phyloP scores from a whole-genome alignment of 2,797 vertebrate genomes.

The Phataginus tetradactyla region DNA sequence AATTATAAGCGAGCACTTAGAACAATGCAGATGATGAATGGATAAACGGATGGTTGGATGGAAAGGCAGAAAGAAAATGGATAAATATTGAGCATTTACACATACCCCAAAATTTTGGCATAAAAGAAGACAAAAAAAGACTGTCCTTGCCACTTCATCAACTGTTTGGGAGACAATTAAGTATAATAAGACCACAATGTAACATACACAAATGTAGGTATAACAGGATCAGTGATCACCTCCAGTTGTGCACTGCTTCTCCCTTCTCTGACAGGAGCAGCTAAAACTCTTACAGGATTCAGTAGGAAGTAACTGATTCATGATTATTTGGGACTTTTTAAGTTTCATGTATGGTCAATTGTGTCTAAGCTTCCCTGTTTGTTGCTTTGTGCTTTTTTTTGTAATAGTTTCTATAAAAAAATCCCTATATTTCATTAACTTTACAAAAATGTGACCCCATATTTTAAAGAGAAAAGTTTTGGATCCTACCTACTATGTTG shows the following conservation, averaged over 20 bases:
- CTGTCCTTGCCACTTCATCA: neutral
- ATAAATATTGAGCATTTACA: neutral
- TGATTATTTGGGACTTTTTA: neutral
- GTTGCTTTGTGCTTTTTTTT: neutral
- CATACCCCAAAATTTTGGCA: neutral
- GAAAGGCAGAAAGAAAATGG: slow-evolving; percentile 23
- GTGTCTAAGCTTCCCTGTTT: neutral
- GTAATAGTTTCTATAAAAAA: neutral
- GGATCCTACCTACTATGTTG: neutral
- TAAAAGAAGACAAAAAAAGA: slow-evolving; percentile 2
- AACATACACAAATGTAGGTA: neutral
- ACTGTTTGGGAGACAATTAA: neutral
- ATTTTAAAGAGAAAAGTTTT: slow-evolving; percentile 16
- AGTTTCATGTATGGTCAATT: neutral
- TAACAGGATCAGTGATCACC: neutral
- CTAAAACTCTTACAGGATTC: neutral
- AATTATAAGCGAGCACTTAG: neutral
- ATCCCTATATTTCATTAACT: neutral
- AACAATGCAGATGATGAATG: neutral
- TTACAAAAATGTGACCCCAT: neutral
- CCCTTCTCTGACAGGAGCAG: neutral
- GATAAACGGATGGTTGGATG: neutral
- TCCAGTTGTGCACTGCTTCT: neutral
- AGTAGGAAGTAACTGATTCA: neutral
- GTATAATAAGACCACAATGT: neutral